A percentile compares a stretch with the other conserved stretches of the same genome.
These are phyloP conservation scores for Dipus sagitta DNA, from an alignment of 2,797 vertebrate genomes.

Conservation along the genomic window DNA sequence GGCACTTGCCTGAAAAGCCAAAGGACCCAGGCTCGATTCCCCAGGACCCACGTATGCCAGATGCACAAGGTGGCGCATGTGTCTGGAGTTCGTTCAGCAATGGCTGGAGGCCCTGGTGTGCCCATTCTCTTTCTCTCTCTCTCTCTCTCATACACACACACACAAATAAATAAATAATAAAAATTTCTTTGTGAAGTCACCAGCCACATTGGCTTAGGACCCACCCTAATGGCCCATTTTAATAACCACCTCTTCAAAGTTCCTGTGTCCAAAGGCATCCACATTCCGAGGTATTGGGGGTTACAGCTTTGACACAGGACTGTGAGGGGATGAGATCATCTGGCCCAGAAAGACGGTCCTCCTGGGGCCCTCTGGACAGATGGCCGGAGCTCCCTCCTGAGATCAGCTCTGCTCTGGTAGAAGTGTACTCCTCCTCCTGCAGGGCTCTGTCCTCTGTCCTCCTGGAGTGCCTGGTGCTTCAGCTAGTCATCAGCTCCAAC, in stretches of 20 bases:
- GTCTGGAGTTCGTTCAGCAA: too few relatives aligned
- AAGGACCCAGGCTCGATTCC: too few relatives aligned
- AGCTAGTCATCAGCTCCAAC: neutral
- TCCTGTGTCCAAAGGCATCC: neutral
- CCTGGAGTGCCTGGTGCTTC: neutral
- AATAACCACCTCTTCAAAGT: conserved; percentile 15
- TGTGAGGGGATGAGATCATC: neutral
- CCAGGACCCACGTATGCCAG: too few relatives aligned
- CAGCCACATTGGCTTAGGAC: neutral
- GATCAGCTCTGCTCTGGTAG: neutral
- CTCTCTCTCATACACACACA: neutral
- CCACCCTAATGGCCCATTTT: neutral
- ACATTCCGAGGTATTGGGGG: neutral
- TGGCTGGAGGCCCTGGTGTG: too few relatives aligned
- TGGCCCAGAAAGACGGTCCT: neutral
- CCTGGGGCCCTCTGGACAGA: neutral
- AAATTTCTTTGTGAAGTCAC: neutral
- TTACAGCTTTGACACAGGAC: neutral
- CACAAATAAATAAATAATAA: too few relatives aligned
- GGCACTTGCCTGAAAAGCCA: too few relatives aligned
- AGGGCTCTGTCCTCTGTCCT: neutral
- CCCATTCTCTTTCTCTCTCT: too few relatives aligned
- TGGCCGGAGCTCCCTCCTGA: neutral
- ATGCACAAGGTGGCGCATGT: too few relatives aligned
- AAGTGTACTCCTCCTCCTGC: neutral